Evolutionary conservation across 2,888 invertebrate species (phyloP).

Genomic region (Margaritifera margaritifera): DNA sequence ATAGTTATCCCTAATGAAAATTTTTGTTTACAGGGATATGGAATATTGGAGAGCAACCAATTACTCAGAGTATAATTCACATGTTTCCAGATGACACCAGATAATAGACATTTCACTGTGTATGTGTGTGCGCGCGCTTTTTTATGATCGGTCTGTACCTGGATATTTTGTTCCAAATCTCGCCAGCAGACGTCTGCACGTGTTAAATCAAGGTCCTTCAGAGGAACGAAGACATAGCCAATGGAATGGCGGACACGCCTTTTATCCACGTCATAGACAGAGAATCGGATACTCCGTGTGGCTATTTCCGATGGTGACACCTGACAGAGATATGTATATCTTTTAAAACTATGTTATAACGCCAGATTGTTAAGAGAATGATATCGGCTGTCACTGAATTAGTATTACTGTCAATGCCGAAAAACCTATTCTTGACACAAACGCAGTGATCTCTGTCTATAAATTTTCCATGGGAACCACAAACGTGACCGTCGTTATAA

Average conservation of each 20-base stretch:
- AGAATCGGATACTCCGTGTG: conserved; percentile 62
- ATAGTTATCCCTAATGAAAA: no score
- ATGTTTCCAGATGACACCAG: no score
- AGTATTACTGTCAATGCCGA: no score
- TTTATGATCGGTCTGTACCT: conserved; percentile 32
- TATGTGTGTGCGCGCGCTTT: neutral
- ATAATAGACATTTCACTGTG: neutral
- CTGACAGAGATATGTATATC: conserved; percentile 27
- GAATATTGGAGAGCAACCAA: no score
- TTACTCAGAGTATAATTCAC: no score
- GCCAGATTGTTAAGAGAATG: no score
- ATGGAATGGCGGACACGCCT: conserved; percentile 69
- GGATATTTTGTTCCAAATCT: conserved; percentile 56
- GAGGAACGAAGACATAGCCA: conserved; percentile 68
- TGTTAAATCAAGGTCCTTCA: conserved; percentile 63
- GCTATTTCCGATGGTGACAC: conserved; percentile 51
- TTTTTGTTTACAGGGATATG: no score
- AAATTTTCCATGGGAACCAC: no score
- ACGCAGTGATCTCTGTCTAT: no score
- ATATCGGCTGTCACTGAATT: no score
- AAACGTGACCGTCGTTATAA: no score
- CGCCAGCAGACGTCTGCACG: conserved; percentile 61
- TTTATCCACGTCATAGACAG: conserved; percentile 72
- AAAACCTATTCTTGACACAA: no score
- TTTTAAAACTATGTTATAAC: neutral